Evolutionary conservation across 2,888 invertebrate species (phyloP), one percentile per base, ranked within the genome.

Genomic region (Lepetodrilus schrolli): DNA sequence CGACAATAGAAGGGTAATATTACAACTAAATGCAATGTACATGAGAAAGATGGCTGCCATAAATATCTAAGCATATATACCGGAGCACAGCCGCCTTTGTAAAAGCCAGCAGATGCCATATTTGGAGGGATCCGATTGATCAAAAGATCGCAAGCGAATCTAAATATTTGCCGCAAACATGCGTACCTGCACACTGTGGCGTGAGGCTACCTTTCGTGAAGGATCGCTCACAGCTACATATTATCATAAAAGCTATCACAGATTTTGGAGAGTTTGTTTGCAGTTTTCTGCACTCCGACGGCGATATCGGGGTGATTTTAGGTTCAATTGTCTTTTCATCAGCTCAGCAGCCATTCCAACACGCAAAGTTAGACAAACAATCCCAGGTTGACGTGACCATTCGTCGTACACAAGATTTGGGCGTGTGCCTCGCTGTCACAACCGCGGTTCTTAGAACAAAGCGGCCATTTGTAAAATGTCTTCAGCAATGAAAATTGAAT

Each of bases 251-350:
- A 30, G 58, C 17, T 10, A 43, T 17, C 17, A 34, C 17, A 17
- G 58, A 58, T 34, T 30, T 30, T 13, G 26, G 26, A 58, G 8
- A 23, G 30, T 17, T 13, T 58, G 58, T 58, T 58, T 58, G 30
- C 30, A 23, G 13, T 30, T 17, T 30, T n/a, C 13, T 7, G 17
- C 58, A 8, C 58, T 58, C 34, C 58, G 17, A 30, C 17, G 30
- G 58, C 30, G 58, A 58, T 58, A 58, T 23, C 34, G 13, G 17
- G 30, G 26, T 30, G 30, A 58, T 58, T 30, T 26, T 34, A 30
- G 58, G 30, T 34, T 58, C 30, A 30, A 58, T 58, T 58, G 58
- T 58, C 58, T 58, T 30, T 58, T 58, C 58, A 58, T 58, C 58
- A 17, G 30, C 30, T 34, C 7, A 17, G 17, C 13, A 34, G 26